phyloP scores from a whole-genome alignment of 1,140 invertebrate species.

The Hypothenemus hampei region DNA sequence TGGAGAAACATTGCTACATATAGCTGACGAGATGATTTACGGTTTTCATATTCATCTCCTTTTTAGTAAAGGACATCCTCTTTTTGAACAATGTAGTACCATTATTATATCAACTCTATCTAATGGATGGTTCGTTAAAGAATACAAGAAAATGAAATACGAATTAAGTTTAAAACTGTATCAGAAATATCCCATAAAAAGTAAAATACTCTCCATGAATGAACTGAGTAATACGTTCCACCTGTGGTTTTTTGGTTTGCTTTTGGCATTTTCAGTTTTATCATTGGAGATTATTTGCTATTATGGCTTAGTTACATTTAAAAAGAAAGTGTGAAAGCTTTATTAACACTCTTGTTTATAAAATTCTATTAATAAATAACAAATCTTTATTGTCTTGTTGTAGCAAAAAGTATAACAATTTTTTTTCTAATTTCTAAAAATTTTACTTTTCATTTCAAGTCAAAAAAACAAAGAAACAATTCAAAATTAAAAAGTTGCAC shows the following conservation, averaged over 20 bases:
- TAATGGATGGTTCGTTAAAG: slow-evolving; percentile 1
- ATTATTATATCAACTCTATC: neutral
- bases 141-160: neutral
- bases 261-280: neutral
- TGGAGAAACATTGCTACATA: neutral
- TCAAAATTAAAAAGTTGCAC: too few relatives aligned
- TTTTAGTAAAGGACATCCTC: slow-evolving; percentile 3
- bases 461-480: too few relatives aligned
- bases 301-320: too few relatives aligned
- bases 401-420: too few relatives aligned
- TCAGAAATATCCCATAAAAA: neutral
- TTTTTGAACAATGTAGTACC: neutral
- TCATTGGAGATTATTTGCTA: neutral
- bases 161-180: neutral
- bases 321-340: too few relatives aligned
- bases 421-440: too few relatives aligned
- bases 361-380: too few relatives aligned
- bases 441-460: too few relatives aligned
- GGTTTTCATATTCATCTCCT: neutral
- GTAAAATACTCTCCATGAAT: neutral
- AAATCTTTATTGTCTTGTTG: too few relatives aligned
- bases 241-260: neutral
- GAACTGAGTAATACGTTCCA: neutral
- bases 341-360: too few relatives aligned
- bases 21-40: neutral